Conservation (phyloP, 2,797 vertebrate species). For the Leptodactylus fallax region DNA sequence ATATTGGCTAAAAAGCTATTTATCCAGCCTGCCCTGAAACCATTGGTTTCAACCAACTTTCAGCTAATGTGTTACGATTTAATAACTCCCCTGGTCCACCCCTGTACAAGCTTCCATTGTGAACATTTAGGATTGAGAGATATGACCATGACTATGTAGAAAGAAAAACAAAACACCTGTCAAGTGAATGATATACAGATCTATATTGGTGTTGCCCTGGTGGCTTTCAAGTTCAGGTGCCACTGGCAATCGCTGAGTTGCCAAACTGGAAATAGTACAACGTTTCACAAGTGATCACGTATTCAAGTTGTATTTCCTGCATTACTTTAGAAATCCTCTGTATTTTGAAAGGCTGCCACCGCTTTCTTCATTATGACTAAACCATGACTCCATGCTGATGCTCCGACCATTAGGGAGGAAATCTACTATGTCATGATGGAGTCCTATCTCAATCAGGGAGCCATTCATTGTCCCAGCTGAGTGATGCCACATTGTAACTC, state of each 20-base stretch:
- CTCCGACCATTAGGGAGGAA: constrained; percentile 4
- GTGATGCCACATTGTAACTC: constrained; percentile 49
- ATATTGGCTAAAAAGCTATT: no score
- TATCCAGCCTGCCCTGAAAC: no score
- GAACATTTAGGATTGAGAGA: no score
- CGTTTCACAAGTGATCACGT: not conserved
- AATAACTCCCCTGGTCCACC: no score
- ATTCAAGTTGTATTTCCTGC: not conserved
- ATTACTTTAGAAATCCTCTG: not conserved
- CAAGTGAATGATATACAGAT: not conserved
- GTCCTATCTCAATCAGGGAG: constrained; percentile 18
- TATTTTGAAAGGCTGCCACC: not conserved
- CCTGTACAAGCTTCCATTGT: no score
- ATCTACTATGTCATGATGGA: constrained; percentile 20
- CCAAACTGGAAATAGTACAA: not conserved
- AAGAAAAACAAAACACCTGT: not conserved
- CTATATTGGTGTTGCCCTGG: not conserved
- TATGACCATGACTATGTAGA: no score
- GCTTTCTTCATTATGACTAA: not conserved
- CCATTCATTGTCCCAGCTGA: constrained; percentile 50
- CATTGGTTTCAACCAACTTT: no score
- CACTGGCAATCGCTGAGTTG: not conserved
- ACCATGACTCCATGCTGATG: not conserved
- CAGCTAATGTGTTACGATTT: no score
- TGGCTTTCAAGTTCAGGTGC: not conserved